phyloP scores from a whole-genome alignment of 2,888 invertebrate species.

The Zaprionus bogoriensis region DNA sequence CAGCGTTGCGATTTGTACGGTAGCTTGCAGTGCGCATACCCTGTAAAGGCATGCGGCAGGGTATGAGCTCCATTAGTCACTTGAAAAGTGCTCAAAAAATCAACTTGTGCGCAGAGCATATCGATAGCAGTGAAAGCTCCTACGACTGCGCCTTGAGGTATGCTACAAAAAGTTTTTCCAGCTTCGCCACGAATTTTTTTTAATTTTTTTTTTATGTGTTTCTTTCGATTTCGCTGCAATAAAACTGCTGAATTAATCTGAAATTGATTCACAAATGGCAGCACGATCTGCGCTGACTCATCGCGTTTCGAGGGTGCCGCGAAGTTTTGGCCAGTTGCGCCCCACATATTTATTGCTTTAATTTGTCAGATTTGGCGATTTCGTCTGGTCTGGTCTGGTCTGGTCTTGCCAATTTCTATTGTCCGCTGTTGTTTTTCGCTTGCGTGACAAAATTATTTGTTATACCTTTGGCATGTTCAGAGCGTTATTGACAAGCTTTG shows the following conservation, averaged over 20 bases:
- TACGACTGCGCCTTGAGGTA: neutral
- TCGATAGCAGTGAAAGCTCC: no score
- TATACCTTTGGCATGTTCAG: constrained; percentile 63
- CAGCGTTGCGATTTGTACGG: constrained; percentile 32
- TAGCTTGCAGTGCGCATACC: constrained; percentile 5
- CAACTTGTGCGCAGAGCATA: no score
- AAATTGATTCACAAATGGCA: neutral
- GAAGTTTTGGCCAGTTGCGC: neutral
- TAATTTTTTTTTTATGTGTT: neutral
- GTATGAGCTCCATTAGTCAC: no score
- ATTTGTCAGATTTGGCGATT: constrained; percentile 2
- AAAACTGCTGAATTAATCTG: neutral
- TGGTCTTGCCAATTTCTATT: constrained; percentile 30
- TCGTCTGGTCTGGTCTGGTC: neutral
- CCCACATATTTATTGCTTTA: neutral
- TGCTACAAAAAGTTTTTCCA: neutral
- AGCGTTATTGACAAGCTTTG: constrained; percentile 66
- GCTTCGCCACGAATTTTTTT: no score
- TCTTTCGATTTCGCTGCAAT: neutral
- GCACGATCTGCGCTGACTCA: neutral
- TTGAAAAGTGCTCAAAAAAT: no score
- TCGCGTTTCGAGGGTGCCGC: neutral
- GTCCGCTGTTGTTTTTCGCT: constrained; percentile 28
- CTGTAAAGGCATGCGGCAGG: no score
- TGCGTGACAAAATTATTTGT: constrained; percentile 47